Evolutionary conservation across 1,140 invertebrate species (phyloP), one percentile per base, ranked within the genome.

Genomic region (Tetraneura akinire): DNA sequence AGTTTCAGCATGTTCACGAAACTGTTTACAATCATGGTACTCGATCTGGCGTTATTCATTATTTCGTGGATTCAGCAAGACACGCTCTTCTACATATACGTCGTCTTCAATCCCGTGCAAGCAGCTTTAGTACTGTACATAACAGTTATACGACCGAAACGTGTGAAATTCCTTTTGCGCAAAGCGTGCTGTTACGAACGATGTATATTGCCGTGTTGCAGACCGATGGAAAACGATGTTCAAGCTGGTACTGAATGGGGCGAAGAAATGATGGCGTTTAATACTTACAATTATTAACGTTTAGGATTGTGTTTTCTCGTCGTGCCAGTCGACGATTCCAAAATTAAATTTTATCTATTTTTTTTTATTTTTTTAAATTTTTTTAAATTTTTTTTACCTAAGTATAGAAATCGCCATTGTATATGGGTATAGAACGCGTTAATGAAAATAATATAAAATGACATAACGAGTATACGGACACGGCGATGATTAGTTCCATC

Each of bases 1-100:
- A 94, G 92, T 85, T 94, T 93, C 82, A 88, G 91, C 81, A 90
- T 93, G 88, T 95, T 93, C 83, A 85, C 92, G 3, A 88, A 93
- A 82, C 86, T 94, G 81, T 90, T 92, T 80, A 83, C 90, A 14
- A 89, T 92, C 71, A 92, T 94, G 91, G 90, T 89, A 29, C 84
- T 90, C 47, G 86, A 89, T 10, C 94, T 92, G 92, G 82, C 93
- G 23, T 93, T 93, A 66, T 86, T 93, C 1, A 83, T 93, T 21
- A 84, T 94, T 18, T 92, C 93, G 0, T 91, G 91, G 88, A 84
- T 93, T 1, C 89, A 91, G 74, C 90, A 90, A 81, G 90, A 92
- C 47, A 89, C 89, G 3, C 85, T 94, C 2, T 85, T 92, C 2
- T 94, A 93, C 84, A 88, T 88, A 47, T 89, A 94, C 83, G 91